Percentiles rank a stretch among this genome's conserved stretches.
phyloP scores from a whole-genome alignment of 23 tunicate genomes.

The Botrylloides violaceus region DNA sequence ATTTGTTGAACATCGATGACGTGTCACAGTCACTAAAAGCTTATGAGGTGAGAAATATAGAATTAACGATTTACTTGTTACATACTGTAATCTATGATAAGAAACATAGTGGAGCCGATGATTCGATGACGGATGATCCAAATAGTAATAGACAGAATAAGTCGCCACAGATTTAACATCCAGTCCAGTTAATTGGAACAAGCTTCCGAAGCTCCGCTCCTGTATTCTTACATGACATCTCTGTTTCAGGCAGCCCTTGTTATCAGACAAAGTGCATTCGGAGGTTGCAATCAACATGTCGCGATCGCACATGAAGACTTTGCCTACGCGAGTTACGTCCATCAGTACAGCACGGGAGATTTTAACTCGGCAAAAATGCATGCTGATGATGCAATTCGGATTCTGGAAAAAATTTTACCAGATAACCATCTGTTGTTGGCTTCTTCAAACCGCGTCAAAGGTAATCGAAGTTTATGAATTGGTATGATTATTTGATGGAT shows the following conservation, averaged over 20 bases:
- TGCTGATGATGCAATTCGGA: slow-evolving; percentile 3
- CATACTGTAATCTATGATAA: too few relatives aligned
- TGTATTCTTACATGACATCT: background rate
- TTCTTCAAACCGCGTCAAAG: slow-evolving; percentile 29
- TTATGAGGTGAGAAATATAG: slow-evolving; percentile 9
- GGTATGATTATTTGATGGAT: too few relatives aligned
- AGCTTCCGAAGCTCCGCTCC: background rate
- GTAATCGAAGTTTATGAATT: background rate
- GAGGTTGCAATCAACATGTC: slow-evolving; percentile 21
- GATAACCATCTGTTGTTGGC: slow-evolving; percentile 24
- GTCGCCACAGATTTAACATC: too few relatives aligned
- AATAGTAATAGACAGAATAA: too few relatives aligned
- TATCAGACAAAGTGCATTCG: slow-evolving; percentile 11
- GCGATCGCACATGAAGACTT: slow-evolving; percentile 26
- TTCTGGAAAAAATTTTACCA: slow-evolving; percentile 13
- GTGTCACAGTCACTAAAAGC: slow-evolving; percentile 14
- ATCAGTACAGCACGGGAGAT: slow-evolving; percentile 27
- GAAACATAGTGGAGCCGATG: too few relatives aligned
- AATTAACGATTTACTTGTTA: too few relatives aligned
- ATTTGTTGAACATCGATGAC: slow-evolving; percentile 11
- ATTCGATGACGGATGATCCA: too few relatives aligned
- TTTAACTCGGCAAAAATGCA: slow-evolving; percentile 29
- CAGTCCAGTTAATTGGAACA: too few relatives aligned
- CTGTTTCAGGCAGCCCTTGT: slow-evolving; percentile 19
- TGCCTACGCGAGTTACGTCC: slow-evolving; percentile 26